A percentile compares a stretch with the other conserved stretches of the same genome.
Conservation (phyloP, 2,113 vertebrate genomes). For the Mungos mungo region DNA sequence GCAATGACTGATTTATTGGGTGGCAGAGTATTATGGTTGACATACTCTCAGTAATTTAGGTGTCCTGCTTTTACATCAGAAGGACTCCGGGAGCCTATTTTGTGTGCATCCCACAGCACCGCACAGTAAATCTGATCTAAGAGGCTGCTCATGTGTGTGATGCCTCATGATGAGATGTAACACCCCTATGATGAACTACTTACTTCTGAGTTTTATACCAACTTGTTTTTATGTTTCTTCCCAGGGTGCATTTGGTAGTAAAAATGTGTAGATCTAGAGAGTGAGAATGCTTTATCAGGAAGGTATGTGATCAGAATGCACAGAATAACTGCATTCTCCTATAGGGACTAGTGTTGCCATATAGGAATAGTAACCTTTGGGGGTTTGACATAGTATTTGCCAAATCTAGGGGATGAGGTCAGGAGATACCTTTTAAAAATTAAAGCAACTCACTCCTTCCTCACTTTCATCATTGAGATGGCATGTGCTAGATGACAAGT, state of each 20-base stretch:
- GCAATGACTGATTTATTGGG: slow-evolving; percentile 38
- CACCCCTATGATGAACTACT: background rate
- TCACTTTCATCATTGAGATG: background rate
- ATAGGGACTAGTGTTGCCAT: background rate
- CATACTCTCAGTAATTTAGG: slow-evolving; percentile 17
- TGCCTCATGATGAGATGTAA: slow-evolving; percentile 1
- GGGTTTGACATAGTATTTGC: background rate
- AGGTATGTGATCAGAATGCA: background rate
- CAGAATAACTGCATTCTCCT: background rate
- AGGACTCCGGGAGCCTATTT: background rate
- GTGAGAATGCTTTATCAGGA: background rate
- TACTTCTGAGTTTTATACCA: slow-evolving; percentile 11
- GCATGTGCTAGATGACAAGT: slow-evolving; percentile 50
- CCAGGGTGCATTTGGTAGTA: background rate
- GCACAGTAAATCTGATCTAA: background rate
- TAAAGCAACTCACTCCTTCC: slow-evolving; percentile 26
- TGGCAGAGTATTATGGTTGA: background rate
- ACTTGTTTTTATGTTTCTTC: slow-evolving; percentile 13
- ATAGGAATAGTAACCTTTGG: background rate
- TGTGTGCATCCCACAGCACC: background rate
- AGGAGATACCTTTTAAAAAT: slow-evolving; percentile 42
- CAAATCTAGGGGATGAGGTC: slow-evolving; percentile 34
- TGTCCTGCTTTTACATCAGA: slow-evolving; percentile 36
- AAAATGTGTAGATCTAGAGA: background rate
- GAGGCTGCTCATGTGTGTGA: background rate